Evolutionary conservation across 37 sponge, comb jelly and placozoan genomes (phyloP), one percentile per base, ranked within the genome.

Genomic region (Mnemiopsis leidyi): DNA sequence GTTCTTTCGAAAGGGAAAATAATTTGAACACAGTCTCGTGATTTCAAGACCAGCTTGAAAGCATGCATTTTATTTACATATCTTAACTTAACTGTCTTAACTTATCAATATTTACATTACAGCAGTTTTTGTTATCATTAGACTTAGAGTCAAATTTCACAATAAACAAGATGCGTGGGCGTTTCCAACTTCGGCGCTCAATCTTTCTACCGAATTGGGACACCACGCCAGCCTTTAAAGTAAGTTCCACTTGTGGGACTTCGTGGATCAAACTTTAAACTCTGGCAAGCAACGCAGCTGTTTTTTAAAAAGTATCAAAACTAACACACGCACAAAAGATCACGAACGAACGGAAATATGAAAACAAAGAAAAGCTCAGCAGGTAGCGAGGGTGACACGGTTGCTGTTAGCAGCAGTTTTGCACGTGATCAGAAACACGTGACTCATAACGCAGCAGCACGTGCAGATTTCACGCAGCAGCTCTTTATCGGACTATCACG

Each of bases 11-110:
- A n/a, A n/a, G n/a, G n/a, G n/a, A n/a, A n/a, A n/a, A n/a, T n/a
- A n/a, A n/a, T n/a, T n/a, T n/a, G n/a, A n/a, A n/a, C n/a, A 48
- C 9, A 18, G 61, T 48, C 13, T 48, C 61, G 61, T 48, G 61
- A 28, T 69, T 69, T 25, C 73, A 69, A 69, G 73, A 23, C 73
- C 73, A 69, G 73, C 73, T 69, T 69, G 73, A 69, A 69, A 69
- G 29, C 28, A 69, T 69, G 24, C 29, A 25, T 69, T 69, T 69
- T 69, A 69, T 69, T 69, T 69, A 69, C 73, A 69, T 5, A 3
- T 69, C 61, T 18, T 48, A 48, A 48, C 61, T 5, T 48, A 5
- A 48, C 5, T 48, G 61, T 48, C 61, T 48, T 48, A 48, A 48
- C 5, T 48, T 48, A n/a, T n/a, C n/a, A n/a, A n/a, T n/a, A 48